These are phyloP conservation scores for Harmothoe impar DNA, from an alignment of 2,888 invertebrate genomes.

Conservation along the genomic window DNA sequence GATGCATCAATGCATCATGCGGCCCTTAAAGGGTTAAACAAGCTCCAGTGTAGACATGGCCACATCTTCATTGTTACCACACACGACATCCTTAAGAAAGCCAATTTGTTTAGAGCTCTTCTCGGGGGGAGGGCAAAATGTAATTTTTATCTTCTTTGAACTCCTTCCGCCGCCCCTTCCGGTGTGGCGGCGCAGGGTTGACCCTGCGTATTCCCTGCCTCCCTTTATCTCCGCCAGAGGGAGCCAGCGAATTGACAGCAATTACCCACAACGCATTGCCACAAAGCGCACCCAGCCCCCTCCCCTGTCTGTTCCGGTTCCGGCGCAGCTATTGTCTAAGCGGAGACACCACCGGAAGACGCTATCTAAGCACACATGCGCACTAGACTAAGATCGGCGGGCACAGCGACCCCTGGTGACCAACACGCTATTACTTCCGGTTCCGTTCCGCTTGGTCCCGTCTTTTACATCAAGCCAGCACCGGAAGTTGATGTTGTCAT, in stretches of 20 bases:
- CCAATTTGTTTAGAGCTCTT: slow-evolving; percentile 32
- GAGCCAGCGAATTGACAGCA: slow-evolving; percentile 10
- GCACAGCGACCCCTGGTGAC: slow-evolving; percentile 39
- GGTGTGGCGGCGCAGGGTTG: slow-evolving; percentile 29
- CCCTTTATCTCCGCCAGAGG: neutral
- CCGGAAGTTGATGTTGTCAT: slow-evolving; percentile 35
- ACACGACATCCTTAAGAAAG: too few relatives aligned
- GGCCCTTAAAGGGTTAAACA: neutral
- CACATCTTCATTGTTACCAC: too few relatives aligned
- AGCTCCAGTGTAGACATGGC: too few relatives aligned
- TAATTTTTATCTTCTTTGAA: slow-evolving; percentile 44
- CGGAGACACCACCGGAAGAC: slow-evolving; percentile 34
- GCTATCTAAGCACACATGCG: neutral
- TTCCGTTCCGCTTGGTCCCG: neutral
- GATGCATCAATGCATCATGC: too few relatives aligned
- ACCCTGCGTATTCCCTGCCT: neutral
- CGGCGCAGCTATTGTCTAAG: neutral
- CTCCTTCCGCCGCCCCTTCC: slow-evolving; percentile 2
- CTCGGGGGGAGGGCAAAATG: neutral
- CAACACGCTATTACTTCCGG: slow-evolving; percentile 48
- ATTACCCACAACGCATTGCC: slow-evolving; percentile 7
- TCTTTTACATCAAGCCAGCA: neutral
- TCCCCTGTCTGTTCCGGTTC: neutral
- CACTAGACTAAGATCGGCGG: neutral
- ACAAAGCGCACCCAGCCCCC: neutral